A percentile compares a stretch with the other conserved stretches of the same genome.
phyloP scores from a whole-genome alignment of 1,140 invertebrate species.

The Penaeus vannamei region DNA sequence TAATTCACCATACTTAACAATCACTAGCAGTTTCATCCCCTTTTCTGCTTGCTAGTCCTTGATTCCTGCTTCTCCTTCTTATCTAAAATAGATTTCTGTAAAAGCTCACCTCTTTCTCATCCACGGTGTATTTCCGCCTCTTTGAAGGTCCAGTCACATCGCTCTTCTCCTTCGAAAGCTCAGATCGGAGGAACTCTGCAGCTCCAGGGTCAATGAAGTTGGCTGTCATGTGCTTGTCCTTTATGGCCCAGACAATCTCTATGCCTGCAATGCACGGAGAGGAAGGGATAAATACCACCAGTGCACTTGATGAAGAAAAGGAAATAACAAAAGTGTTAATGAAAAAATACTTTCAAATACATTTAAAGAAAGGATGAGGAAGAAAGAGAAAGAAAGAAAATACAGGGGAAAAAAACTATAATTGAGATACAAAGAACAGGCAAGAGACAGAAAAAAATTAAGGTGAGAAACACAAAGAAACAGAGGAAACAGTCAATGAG shows the following conservation, averaged over 20 bases:
- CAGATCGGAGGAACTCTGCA: slow-evolving; percentile 88
- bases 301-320: neutral
- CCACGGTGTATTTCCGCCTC: slow-evolving; percentile 72
- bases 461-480: neutral
- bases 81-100: neutral
- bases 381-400: neutral
- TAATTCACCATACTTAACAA: slow-evolving; percentile 9
- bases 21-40: neutral
- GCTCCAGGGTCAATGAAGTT: slow-evolving; percentile 97
- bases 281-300: neutral
- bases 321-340: neutral
- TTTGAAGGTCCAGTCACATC: slow-evolving; percentile 69
- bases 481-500: no score
- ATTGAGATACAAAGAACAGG: no score
- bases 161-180: slow-evolving; percentile 70
- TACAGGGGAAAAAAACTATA: neutral
- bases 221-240: slow-evolving; percentile 91
- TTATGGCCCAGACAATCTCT: slow-evolving; percentile 93
- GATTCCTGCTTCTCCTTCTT: no score
- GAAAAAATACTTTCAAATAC: no score
- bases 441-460: neutral
- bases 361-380: neutral
- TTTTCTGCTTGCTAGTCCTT: no score
- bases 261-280: slow-evolving; percentile 74
- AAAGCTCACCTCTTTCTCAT: slow-evolving; percentile 51